phyloP scores from a whole-genome alignment of 2,888 invertebrate species.

The Amblyteles armatorius region DNA sequence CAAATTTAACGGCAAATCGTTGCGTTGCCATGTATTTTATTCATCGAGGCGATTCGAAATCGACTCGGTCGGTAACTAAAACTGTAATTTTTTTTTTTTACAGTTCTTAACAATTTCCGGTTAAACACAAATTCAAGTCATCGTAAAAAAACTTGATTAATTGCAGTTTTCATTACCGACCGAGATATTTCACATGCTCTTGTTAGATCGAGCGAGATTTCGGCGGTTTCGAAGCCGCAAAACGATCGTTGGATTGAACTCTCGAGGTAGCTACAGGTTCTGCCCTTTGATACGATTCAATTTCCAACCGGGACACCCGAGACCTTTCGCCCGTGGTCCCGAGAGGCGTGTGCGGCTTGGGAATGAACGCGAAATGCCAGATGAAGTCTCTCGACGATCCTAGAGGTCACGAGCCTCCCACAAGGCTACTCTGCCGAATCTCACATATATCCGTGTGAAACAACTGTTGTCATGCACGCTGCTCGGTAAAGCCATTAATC shows the following conservation, averaged over 20 bases:
- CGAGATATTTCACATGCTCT: not conserved
- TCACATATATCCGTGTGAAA: not conserved
- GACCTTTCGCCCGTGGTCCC: slow-evolving; percentile 23
- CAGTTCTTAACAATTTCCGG: no score
- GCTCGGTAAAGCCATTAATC: not conserved
- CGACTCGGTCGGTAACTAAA: no score
- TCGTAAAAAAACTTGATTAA: not conserved
- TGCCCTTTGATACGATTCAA: slow-evolving; percentile 34
- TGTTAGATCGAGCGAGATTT: not conserved
- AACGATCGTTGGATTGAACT: not conserved
- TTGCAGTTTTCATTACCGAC: not conserved
- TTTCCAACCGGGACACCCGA: slow-evolving; percentile 9
- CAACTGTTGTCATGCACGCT: not conserved
- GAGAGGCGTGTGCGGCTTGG: slow-evolving; percentile 9
- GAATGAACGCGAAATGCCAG: slow-evolving; percentile 25
- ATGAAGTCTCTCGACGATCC: slow-evolving; percentile 17
- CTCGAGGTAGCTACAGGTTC: not conserved
- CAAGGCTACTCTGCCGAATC: slow-evolving; percentile 9
- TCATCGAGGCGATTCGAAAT: no score
- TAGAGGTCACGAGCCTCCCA: slow-evolving; percentile 1
- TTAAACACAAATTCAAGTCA: no score
- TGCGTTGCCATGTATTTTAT: no score
- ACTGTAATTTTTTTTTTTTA: no score
- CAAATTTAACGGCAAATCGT: no score
- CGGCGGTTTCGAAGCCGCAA: not conserved